Base-by-base conservation (phyloP, 2,797 vertebrate species). In the Channallabes apus region DNA sequence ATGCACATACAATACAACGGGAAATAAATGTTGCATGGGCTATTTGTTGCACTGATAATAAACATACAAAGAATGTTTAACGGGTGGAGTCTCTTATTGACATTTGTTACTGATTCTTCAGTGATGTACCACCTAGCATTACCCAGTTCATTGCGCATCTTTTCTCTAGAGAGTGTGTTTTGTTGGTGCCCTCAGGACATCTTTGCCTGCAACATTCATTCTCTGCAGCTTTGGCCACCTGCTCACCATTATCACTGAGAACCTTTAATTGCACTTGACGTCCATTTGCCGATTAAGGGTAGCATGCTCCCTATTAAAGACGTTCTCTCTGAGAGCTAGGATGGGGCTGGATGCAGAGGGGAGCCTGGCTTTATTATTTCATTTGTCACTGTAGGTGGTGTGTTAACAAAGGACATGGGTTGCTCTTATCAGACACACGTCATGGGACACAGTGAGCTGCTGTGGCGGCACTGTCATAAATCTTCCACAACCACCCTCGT, bases 241-340 rank as follows among this genome's bases (percentile, higher is more conserved):
- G 90, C 85, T 90, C 88, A 87, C 91, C 83, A 89, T 91, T 92
- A 92, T 94, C 94, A 93, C 82, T 75, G 84, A 68, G 89, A 87
- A 90, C 91, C 91, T 94, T 93, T 95, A 94, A 95, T 95, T 94
- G 94, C 92, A 90, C 88, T 90, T 94, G 94, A 94, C 93, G 91
- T 94, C 94, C 92, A 94, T 94, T 94, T 93, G 94, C 89, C 93
- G 93, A 94, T 91, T 89, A 93, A 92, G 90, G 89, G 91, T 92
- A 93, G 91, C 93, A 88, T 91, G 90, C 93, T 90, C 88, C 86
- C 90, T 41, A 89, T 93, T 91, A 93, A 91, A 91, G 82, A 72
- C 86, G 85, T 91, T 88, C 86, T 88, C 89, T 92, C 88, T 91
- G 69, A 65, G 82, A 86, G 82, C 61, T 81, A 81, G 77, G 82